These are phyloP conservation scores for Timema podura DNA, from an alignment of 2,888 invertebrate genomes.

Conservation along the genomic window DNA sequence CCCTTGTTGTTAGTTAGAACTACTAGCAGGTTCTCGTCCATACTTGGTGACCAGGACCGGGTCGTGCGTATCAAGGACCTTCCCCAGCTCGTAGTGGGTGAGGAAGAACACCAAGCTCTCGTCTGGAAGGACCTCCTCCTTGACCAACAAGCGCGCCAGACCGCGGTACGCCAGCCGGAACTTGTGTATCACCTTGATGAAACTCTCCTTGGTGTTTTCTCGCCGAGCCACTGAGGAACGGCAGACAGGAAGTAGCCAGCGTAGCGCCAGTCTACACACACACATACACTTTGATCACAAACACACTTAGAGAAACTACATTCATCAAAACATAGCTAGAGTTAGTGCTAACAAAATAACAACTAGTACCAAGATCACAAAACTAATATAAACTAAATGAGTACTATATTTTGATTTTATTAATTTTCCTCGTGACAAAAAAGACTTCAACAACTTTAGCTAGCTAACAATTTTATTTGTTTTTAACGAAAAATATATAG, in stretches of 20 bases:
- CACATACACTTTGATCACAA: conserved; percentile 26
- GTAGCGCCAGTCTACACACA: conserved; percentile 40
- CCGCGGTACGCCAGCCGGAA: conserved; percentile 55
- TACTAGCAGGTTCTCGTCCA: conserved; percentile 34
- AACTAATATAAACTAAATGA: no score
- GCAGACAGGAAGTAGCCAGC: conserved; percentile 43
- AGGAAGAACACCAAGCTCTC: conserved; percentile 63
- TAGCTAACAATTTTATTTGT: no score
- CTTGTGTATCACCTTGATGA: conserved; percentile 54
- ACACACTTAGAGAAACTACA: neutral
- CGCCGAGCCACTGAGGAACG: conserved; percentile 47
- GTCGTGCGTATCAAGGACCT: conserved; percentile 51
- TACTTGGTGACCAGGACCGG: conserved; percentile 60
- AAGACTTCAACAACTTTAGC: no score
- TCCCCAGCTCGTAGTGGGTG: conserved; percentile 59
- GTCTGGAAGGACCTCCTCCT: conserved; percentile 61
- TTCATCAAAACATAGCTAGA: neutral
- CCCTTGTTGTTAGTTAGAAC: no score
- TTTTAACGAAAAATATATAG: no score
- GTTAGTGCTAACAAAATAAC: neutral
- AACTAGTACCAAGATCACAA: no score
- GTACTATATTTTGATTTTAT: no score
- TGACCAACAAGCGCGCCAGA: conserved; percentile 56
- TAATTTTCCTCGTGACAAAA: no score
- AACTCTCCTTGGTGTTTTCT: conserved; percentile 62